Conservation (phyloP, 2,113 vertebrate genomes). For the Romanogobio albipinnatus region DNA sequence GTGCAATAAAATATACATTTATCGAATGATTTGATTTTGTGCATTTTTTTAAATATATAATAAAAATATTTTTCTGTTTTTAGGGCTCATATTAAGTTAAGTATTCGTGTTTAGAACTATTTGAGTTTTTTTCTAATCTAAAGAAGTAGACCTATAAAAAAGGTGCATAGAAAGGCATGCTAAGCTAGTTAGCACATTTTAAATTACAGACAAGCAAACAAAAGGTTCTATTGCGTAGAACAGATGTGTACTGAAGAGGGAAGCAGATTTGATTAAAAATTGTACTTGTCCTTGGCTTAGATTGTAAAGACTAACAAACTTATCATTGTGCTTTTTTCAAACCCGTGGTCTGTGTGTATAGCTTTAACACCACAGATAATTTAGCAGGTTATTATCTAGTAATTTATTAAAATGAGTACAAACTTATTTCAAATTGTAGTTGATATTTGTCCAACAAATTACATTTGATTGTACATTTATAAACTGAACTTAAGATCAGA, state of each 20-base stretch:
- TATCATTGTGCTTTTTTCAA: background rate
- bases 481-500: too few relatives aligned
- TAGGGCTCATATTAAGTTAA: background rate
- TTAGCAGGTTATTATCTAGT: background rate
- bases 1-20: conserved; percentile 11
- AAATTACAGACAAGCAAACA: background rate
- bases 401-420: background rate
- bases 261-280: background rate
- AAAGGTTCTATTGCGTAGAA: background rate
- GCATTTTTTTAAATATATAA: background rate
- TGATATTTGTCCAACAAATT: background rate
- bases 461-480: background rate
- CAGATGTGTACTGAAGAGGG: background rate
- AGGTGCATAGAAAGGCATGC: background rate
- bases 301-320: background rate
- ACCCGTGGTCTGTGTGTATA: background rate
- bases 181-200: background rate
- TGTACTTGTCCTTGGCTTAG: background rate
- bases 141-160: background rate
- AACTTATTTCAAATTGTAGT: background rate
- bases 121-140: background rate
- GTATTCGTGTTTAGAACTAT: background rate
- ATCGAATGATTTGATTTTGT: background rate
- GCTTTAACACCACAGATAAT: background rate
- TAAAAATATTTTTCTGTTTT: background rate